Evolutionary conservation across 2,113 vertebrate species (phyloP).

Genomic region (Pardalotus punctatus): DNA sequence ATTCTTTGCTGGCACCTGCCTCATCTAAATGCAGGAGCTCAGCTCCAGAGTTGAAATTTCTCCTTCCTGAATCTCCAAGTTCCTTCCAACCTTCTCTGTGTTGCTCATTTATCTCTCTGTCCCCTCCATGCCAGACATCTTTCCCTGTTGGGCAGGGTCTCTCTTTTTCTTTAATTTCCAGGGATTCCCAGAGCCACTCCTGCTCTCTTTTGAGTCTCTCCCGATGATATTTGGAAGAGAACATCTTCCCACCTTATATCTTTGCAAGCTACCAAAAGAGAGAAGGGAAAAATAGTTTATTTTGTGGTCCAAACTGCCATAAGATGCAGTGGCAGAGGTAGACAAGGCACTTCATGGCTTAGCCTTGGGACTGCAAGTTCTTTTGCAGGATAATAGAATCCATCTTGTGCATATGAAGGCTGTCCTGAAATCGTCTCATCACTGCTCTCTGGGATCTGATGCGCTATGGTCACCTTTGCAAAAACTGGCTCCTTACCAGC

Average conservation of each 20-base stretch:
- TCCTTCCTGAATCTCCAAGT: neutral
- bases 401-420: neutral
- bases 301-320: neutral
- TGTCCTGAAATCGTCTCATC: neutral
- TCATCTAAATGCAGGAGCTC: neutral
- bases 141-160: neutral
- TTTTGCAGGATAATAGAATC: neutral
- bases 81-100: neutral
- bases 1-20: neutral
- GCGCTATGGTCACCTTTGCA: neutral
- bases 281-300: neutral
- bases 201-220: neutral
- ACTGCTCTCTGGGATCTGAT: neutral
- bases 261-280: neutral
- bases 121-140: neutral
- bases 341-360: neutral
- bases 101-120: neutral
- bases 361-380: neutral
- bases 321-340: neutral
- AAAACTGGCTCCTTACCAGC: neutral
- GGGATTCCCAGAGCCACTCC: neutral
- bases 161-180: neutral
- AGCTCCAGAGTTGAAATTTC: neutral
- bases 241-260: neutral
- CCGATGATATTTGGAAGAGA: neutral